Base-by-base conservation (phyloP, 2,113 vertebrate species). In the Catharus fuscescens region DNA sequence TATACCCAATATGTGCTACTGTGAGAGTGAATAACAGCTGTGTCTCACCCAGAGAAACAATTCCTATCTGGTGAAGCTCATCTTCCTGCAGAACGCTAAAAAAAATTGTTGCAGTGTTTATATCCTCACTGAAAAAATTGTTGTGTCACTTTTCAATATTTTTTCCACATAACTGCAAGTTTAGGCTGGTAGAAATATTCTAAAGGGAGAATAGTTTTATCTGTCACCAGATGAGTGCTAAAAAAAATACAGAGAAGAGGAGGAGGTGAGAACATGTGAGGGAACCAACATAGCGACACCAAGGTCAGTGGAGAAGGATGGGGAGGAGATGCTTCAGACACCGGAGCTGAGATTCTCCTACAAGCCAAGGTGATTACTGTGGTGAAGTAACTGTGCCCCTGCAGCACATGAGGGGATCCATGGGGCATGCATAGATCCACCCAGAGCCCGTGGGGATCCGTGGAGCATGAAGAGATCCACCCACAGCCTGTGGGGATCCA, bases 311-410 rank as follows among this genome's bases (percentile, higher is more conserved):
- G 8, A 14, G 36, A 42, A 29, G 9, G 38, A 24, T 12, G 8
- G 24, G 14, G 2, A 59, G 14, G 42, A 59, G 42, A 1, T 45
- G 19, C 8, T 47, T 10, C 32, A 47, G 14, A 19, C 1, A 0
- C 32, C 1, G 5, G 40, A 57, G 38, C 31, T 2, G 0, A 72
- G 31, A 28, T 45, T 34, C 24, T 40, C 44, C 14, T 73, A 18
- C 24, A 59, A 40, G 14, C 6, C 0, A 1, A 34, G 36, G 8
- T 25, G 50, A 25, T 38, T 28, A 40, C 11, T 24, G 21, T 16
- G 18, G 40, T 21, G 53, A 28, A 29, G 42, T 32, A 57, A 24
- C 24, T 21, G 71, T 28, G 31, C 24, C 24, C 12, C 13, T 34
- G 40, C 40, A 73, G 52, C 31, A 13, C 28, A 0, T 52, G 20